Evolutionary conservation across 2,888 invertebrate genomes (phyloP), one percentile per base, ranked within the genome.

Genomic region (Sminthurides aquaticus): DNA sequence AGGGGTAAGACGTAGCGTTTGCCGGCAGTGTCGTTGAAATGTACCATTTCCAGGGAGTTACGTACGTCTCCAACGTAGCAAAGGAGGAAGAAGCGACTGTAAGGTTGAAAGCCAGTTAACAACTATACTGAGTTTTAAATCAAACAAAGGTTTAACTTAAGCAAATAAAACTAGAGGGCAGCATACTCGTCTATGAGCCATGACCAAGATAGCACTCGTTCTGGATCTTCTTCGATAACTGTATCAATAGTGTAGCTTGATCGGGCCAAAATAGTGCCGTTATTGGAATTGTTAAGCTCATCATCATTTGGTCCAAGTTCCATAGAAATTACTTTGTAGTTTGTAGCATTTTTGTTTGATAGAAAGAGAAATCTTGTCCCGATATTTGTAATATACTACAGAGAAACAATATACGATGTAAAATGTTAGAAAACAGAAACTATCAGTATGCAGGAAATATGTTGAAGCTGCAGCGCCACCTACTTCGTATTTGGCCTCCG

Each of bases 301-400:
- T 25, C 28, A 15, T 5, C 8, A 11, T 11, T 11, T 15, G 15
- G 43, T 11, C 18, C 52, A 20, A 52, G 3, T 3, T 52, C 20
- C 67, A 83, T 79, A 68, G 78, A 79, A 76, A 97, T 86, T 49
- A 98, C 83, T 70, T 88, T 86, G 80, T 92, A 95, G 80, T 93
- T 93, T 8, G 95, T 90, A 1, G 97, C 91, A 78, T 91, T 85
- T 79, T 91, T 89, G 80, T 98, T 97, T 27, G 97, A 97, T 57
- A 89, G 86, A 79, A 98, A 90, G 57, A 67, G 67, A 27, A 72
- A 57, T 73, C 87, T 83, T 0, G 87, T 84, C 0, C 87, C 93
- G 70, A 88, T 86, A 78, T 95, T 97, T 27, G 94, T 91, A 22
- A 98, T 81, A 78, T 93, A 97, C 90, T 94, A 80, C n/a, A n/a